Conservation (phyloP, 2,888 invertebrate genomes). For the Drosophila subsilvestris region DNA sequence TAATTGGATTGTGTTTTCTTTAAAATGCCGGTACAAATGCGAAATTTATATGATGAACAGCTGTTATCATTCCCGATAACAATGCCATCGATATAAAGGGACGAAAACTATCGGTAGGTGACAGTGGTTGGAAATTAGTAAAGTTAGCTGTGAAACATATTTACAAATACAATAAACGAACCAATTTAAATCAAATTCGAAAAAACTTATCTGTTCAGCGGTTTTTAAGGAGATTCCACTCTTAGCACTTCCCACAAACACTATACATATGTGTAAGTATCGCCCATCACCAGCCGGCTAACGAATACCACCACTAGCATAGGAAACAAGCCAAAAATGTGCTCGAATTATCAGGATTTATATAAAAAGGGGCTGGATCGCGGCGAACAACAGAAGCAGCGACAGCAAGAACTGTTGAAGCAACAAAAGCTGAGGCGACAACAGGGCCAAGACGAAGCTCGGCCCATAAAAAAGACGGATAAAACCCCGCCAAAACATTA, state of each 20-base stretch:
- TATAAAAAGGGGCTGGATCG: constrained; percentile 57
- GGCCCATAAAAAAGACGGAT: constrained; percentile 17
- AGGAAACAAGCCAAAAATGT: constrained; percentile 34
- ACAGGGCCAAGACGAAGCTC: constrained; percentile 68
- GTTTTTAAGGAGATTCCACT: neutral
- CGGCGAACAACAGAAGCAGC: constrained; percentile 68
- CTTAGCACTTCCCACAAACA: neutral
- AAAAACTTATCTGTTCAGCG: neutral
- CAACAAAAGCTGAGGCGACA: constrained; percentile 81
- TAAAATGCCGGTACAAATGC: constrained; percentile 19
- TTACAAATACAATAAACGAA: neutral
- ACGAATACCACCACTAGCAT: neutral
- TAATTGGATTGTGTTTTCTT: constrained; percentile 7
- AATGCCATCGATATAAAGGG: neutral
- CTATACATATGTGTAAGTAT: neutral
- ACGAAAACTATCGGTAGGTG: neutral
- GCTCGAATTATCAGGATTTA: constrained; percentile 56
- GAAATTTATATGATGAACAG: neutral
- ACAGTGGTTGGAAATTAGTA: neutral
- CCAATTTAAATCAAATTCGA: neutral
- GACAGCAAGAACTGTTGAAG: constrained; percentile 71
- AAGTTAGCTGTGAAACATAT: neutral
- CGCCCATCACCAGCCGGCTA: constrained; percentile 2
- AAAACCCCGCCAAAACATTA: constrained; percentile 9
- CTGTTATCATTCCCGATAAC: neutral